Percentiles rank a stretch among this genome's conserved stretches.
Evolutionary conservation across 2,113 vertebrate species (phyloP).

Genomic region (Notothenia rossii): DNA sequence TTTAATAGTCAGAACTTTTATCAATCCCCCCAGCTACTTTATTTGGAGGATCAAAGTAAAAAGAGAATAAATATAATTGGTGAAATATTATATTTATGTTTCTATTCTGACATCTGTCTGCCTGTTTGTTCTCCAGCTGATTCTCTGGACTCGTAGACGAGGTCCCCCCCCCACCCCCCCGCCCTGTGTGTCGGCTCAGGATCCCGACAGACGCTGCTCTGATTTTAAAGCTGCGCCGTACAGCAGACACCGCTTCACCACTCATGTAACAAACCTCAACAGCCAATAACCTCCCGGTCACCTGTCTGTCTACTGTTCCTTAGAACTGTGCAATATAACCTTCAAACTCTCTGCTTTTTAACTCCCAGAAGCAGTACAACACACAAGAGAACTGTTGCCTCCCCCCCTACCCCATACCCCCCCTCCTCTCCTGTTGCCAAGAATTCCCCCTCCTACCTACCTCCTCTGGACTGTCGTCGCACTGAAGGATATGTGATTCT

Average conservation of each 20-base stretch:
- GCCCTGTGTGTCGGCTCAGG: constrained; percentile 45
- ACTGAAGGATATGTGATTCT: constrained; percentile 55
- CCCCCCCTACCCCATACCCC: constrained; percentile 13
- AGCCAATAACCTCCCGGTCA: constrained; percentile 54
- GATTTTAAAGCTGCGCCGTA: constrained; percentile 49
- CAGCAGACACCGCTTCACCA: constrained; percentile 63
- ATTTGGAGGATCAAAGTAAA: constrained; percentile 5
- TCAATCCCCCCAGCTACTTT: neutral
- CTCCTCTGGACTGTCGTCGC: constrained; percentile 36
- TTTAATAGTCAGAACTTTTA: neutral
- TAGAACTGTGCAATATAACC: constrained; percentile 68
- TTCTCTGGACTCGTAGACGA: constrained; percentile 81
- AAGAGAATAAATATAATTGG: neutral
- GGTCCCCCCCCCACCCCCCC: constrained; percentile 14
- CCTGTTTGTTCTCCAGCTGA: constrained; percentile 66
- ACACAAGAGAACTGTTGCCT: constrained; percentile 46
- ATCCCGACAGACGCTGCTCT: constrained; percentile 55
- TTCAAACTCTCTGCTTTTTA: constrained; percentile 42
- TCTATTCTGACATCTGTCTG: neutral
- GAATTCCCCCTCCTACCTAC: constrained; percentile 41
- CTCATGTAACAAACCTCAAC: constrained; percentile 46
- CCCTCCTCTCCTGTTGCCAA: constrained; percentile 65
- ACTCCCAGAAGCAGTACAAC: constrained; percentile 25
- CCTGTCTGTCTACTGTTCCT: constrained; percentile 35
- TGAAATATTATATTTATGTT: neutral